These are phyloP conservation scores for Stictonetta naevosa DNA, from an alignment of 2,113 vertebrate species.

Conservation along the genomic window DNA sequence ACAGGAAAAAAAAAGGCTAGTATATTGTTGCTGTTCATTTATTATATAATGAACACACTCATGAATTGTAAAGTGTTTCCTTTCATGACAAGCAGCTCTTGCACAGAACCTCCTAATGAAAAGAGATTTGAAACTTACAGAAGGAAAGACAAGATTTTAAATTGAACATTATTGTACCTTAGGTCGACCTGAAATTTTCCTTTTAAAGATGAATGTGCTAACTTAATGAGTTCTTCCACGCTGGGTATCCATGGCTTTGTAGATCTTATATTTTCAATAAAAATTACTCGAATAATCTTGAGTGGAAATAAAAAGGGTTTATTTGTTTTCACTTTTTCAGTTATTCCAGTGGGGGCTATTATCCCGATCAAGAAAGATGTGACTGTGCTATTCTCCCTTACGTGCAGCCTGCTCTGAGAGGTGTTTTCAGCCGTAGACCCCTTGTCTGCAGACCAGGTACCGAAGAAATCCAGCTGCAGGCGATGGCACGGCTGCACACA, in stretches of 20 bases:
- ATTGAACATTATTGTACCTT: constrained; percentile 69
- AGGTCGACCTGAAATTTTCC: constrained; percentile 71
- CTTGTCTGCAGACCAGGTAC: neutral
- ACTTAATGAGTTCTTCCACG: constrained; percentile 76
- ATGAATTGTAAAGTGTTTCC: constrained; percentile 70
- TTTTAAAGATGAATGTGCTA: constrained; percentile 75
- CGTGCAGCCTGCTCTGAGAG: neutral
- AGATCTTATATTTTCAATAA: constrained; percentile 80
- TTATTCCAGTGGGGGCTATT: constrained; percentile 30
- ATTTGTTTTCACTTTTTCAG: constrained; percentile 59
- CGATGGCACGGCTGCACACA: too few species aligned
- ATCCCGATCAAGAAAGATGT: neutral
- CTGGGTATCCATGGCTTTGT: constrained; percentile 76
- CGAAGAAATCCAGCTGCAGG: too few species aligned
- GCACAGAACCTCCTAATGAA: constrained; percentile 85
- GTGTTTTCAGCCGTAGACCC: neutral
- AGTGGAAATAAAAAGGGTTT: constrained; percentile 64
- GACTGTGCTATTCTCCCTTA: neutral
- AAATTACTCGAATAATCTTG: constrained; percentile 75
- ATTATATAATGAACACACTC: constrained; percentile 79
- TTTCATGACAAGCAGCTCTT: constrained; percentile 77
- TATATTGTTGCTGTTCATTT: constrained; percentile 79
- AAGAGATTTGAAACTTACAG: constrained; percentile 61
- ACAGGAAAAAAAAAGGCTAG: constrained; percentile 74
- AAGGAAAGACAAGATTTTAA: constrained; percentile 62